Evolutionary conservation across 2,888 invertebrate species (phyloP), one percentile per base, ranked within the genome.

Genomic region (Trachelus tabidus): DNA sequence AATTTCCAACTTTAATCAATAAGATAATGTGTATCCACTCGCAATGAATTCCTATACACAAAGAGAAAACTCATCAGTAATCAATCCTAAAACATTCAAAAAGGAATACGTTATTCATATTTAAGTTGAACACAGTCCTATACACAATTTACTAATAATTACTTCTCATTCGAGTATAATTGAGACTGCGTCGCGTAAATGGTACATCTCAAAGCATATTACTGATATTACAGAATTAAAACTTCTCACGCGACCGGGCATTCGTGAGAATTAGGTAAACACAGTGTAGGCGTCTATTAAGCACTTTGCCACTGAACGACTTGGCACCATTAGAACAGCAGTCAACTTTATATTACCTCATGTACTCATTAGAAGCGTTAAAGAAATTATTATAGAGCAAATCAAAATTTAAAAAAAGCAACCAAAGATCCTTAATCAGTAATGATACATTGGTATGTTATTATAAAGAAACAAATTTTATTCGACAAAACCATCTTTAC

Each of bases 401-500:
- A 40, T 15, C 6, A 6, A 40, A 40, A 40, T 6, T 40, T 40
- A 1, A 4, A 40, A 40, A 40, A 15, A 15, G 0, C 4, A 15
- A 40, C 1, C 4, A 6, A 40, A 40, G 23, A 40, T 40, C 23
- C 15, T 40, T 40, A 23, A 23, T 40, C 40, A 6, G 15, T 40
- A 40, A 40, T 12, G 35, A 35, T 3, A 12, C 12, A 35, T 35
- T 12, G 35, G 12, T 56, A 23, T 23, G 2, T 56, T 56, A 56
- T 56, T 56, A 82, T 84, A 85, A 81, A 83, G 79, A 87, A 87
- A 82, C 80, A 82, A 83, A 83, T 81, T 83, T 86, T 84, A 84
- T 87, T 85, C 73, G 76, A 83, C 77, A 82, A 83, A 81, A 80
- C 79, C 81, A 83, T 81, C 78, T 79, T 83, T 85, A 86, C 84